phyloP scores from a whole-genome alignment of 1,140 invertebrate species.

The Patella vulgata region DNA sequence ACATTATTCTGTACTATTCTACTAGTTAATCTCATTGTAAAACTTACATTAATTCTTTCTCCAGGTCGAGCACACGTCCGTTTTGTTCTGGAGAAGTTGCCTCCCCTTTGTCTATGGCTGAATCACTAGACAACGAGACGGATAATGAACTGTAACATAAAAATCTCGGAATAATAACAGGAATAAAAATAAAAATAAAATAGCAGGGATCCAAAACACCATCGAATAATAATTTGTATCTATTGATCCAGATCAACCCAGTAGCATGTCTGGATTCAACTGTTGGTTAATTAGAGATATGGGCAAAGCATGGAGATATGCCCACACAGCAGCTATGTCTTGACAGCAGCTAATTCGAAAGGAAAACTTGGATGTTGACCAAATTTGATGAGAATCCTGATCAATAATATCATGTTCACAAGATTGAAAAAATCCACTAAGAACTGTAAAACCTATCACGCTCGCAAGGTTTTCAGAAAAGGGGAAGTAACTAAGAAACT shows the following conservation, averaged over 20 bases:
- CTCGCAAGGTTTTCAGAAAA: too few species aligned
- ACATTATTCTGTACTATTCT: too few species aligned
- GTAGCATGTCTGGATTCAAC: background rate
- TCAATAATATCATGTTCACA: too few species aligned
- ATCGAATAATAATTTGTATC: background rate
- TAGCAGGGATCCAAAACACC: constrained; percentile 1
- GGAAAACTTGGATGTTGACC: too few species aligned
- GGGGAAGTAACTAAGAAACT: too few species aligned
- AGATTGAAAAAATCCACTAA: too few species aligned
- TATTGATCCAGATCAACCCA: background rate
- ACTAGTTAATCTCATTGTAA: too few species aligned
- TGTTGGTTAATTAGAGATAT: background rate
- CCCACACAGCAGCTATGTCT: too few species aligned
- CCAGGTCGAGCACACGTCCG: constrained; percentile 48
- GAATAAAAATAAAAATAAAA: constrained; percentile 2
- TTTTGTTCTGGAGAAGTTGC: constrained; percentile 33
- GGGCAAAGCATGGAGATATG: too few species aligned
- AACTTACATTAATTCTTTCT: constrained; percentile 63
- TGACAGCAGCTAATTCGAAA: too few species aligned
- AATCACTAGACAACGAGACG: constrained; percentile 45
- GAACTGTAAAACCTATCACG: too few species aligned
- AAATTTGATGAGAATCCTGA: background rate
- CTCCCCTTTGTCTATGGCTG: constrained; percentile 54
- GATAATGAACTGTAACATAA: constrained; percentile 48
- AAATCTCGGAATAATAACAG: constrained; percentile 5